phyloP scores from a whole-genome alignment of 1,140 invertebrate genomes.

The Caerostris darwini region DNA sequence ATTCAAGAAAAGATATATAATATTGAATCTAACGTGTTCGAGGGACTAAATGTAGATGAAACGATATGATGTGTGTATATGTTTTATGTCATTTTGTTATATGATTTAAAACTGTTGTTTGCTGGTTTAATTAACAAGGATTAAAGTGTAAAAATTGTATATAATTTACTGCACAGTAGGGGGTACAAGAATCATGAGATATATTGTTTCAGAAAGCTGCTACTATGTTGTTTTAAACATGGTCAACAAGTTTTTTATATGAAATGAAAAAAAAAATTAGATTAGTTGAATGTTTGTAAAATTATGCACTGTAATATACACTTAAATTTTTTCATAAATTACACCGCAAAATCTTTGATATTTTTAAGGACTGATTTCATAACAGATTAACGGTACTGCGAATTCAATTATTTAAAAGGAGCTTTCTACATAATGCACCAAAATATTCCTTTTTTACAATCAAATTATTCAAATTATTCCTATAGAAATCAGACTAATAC shows the following conservation, averaged over 20 bases:
- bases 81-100: not conserved
- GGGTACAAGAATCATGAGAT: not conserved
- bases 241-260: conserved; percentile 69
- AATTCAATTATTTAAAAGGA: conserved; percentile 58
- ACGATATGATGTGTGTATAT: not conserved
- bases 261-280: conserved; percentile 63
- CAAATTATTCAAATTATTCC: conserved; percentile 2
- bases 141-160: conserved; percentile 37
- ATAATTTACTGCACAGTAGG: conserved; percentile 50
- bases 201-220: not conserved
- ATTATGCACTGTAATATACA: conserved; percentile 75
- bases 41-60: not conserved
- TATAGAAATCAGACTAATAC: not conserved
- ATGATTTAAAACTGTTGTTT: not conserved
- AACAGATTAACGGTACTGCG: conserved; percentile 37
- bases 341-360: conserved; percentile 70
- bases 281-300: conserved; percentile 68
- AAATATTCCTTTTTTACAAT: conserved; percentile 43
- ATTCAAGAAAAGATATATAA: not conserved
- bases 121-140: not conserved
- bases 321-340: conserved; percentile 67
- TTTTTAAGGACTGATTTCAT: conserved; percentile 60
- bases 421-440: conserved; percentile 56
- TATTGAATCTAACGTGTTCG: not conserved
- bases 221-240: conserved; percentile 76